Conservation (phyloP, 1,140 invertebrate species). For the Atopsyche davidsoni region DNA sequence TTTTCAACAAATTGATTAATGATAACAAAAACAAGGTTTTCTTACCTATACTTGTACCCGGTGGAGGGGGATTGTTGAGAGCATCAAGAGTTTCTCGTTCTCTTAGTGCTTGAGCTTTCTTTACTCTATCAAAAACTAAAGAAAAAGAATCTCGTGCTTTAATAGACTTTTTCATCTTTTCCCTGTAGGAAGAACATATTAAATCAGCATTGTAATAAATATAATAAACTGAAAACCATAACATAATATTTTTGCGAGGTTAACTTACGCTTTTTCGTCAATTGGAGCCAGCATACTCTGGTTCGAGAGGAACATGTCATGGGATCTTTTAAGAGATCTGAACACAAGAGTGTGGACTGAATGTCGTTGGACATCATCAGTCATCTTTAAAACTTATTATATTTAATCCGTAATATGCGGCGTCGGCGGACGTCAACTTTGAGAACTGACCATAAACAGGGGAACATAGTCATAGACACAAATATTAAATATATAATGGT, state of each 20-base stretch:
- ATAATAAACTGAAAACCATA: background rate
- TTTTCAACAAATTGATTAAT: too few species aligned
- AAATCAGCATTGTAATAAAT: slow-evolving; percentile 15
- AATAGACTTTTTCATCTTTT: slow-evolving; percentile 64
- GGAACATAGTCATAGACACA: too few species aligned
- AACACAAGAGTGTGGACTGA: slow-evolving; percentile 96
- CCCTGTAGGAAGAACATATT: slow-evolving; percentile 51
- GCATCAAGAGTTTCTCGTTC: slow-evolving; percentile 47
- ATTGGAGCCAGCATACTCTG: slow-evolving; percentile 81
- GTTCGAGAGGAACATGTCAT: slow-evolving; percentile 95
- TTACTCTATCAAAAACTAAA: slow-evolving; percentile 76
- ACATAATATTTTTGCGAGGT: slow-evolving; percentile 3
- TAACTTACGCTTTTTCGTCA: slow-evolving; percentile 70
- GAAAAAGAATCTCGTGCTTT: slow-evolving; percentile 88
- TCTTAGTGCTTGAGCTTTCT: slow-evolving; percentile 55
- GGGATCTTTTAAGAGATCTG: slow-evolving; percentile 91
- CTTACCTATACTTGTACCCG: slow-evolving; percentile 43
- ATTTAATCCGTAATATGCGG: too few species aligned
- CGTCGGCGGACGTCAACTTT: too few species aligned
- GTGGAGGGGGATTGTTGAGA: slow-evolving; percentile 51
- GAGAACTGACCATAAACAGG: too few species aligned
- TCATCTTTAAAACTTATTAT: slow-evolving; percentile 35
- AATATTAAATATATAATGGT: too few species aligned
- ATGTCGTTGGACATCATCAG: slow-evolving; percentile 88
- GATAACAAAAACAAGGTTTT: too few species aligned